phyloP scores from a whole-genome alignment of 2,113 vertebrate genomes.

The Synchiropus splendidus region DNA sequence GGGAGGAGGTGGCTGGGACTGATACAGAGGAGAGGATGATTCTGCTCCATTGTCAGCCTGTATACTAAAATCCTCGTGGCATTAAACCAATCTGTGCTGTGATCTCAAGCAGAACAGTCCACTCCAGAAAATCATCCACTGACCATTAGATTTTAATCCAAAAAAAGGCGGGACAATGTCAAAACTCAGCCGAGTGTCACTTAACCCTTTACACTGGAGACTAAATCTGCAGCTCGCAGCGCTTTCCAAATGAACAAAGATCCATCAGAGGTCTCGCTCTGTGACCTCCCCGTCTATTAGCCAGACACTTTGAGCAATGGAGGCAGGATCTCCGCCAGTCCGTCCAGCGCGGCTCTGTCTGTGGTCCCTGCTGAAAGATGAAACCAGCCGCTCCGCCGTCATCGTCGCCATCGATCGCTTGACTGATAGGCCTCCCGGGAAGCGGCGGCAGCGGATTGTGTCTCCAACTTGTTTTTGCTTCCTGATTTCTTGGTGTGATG shows the following conservation, averaged over 20 bases:
- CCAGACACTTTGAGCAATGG: conserved; percentile 27
- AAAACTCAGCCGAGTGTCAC: conserved; percentile 1
- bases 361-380: conserved; percentile 41
- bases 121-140: too few relatives aligned
- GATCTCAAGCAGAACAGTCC: too few relatives aligned
- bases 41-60: too few relatives aligned
- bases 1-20: too few relatives aligned
- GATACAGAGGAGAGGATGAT: not conserved
- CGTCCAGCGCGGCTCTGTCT: conserved; percentile 10
- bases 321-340: conserved; percentile 22
- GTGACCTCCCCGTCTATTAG: conserved; percentile 5
- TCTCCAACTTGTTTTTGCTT: conserved; percentile 44
- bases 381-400: conserved; percentile 35
- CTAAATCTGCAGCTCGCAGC: conserved; percentile 20
- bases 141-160: not conserved
- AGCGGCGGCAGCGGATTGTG: conserved; percentile 20
- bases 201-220: conserved; percentile 18
- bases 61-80: too few relatives aligned
- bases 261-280: conserved; percentile 12
- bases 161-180: conserved; percentile 2
- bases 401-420: conserved; percentile 54
- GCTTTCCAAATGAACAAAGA: conserved; percentile 15
- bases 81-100: too few relatives aligned
- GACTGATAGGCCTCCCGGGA: conserved; percentile 42
- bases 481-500: conserved; percentile 45